Conservation (phyloP, 2,797 vertebrate species). For the Rhabdophis nuchalis region DNA sequence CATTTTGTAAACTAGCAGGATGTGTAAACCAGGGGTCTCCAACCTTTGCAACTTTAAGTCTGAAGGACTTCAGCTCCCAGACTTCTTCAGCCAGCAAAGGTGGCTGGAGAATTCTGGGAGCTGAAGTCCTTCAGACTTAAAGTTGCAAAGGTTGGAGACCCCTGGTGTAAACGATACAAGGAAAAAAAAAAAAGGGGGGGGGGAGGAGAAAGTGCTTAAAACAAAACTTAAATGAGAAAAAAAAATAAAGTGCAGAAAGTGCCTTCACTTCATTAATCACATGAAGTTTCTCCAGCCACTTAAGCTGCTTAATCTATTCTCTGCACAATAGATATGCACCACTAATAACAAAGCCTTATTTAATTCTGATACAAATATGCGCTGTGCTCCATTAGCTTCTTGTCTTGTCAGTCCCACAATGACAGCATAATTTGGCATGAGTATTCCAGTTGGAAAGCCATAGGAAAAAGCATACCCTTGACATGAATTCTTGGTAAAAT, state of each 20-base stretch:
- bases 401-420: background rate
- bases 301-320: background rate
- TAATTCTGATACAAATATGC: background rate
- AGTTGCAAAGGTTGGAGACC: too few relatives aligned
- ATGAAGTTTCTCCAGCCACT: background rate
- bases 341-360: background rate
- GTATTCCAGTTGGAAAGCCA: background rate
- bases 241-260: background rate
- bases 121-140: too few relatives aligned
- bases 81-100: too few relatives aligned
- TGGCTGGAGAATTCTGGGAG: too few relatives aligned
- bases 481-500: constrained; percentile 95
- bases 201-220: background rate
- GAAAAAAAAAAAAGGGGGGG: background rate
- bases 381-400: background rate
- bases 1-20: background rate
- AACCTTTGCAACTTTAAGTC: too few relatives aligned
- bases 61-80: too few relatives aligned
- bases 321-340: background rate
- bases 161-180: background rate
- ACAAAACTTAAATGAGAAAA: background rate
- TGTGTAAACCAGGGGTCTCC: too few relatives aligned
- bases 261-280: background rate
- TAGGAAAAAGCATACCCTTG: constrained; percentile 80
- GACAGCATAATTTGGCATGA: too few relatives aligned